These are phyloP conservation scores for Platyura marginata DNA, from an alignment of 1,140 invertebrate species.

Conservation along the genomic window DNA sequence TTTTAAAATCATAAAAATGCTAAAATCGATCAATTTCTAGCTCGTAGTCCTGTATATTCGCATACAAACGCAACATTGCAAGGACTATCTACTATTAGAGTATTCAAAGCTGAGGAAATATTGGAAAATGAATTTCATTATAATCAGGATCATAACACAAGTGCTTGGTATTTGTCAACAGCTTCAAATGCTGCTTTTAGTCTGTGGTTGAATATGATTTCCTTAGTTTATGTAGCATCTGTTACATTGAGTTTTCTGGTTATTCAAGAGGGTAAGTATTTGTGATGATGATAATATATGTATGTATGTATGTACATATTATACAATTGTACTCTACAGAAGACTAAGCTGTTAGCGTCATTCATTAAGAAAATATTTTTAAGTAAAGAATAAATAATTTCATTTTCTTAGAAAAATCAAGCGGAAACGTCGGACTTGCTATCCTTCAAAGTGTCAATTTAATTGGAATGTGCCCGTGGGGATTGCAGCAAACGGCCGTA, in stretches of 20 bases:
- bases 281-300: no score
- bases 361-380: conserved; percentile 3
- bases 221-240: conserved; percentile 38
- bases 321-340: no score
- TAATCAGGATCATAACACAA: conserved; percentile 50
- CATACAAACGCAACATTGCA: conserved; percentile 61
- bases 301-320: no score
- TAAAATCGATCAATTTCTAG: conserved; percentile 21
- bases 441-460: conserved; percentile 61
- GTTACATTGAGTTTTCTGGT: conserved; percentile 36
- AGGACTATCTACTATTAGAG: conserved; percentile 66
- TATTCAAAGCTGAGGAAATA: conserved; percentile 38
- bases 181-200: conserved; percentile 41
- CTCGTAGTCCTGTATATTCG: conserved; percentile 65
- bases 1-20: background rate
- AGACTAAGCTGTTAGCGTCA: no score
- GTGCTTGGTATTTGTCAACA: conserved; percentile 47
- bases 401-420: conserved; percentile 31
- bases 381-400: conserved; percentile 11
- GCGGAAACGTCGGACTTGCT: conserved; percentile 60
- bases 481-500: conserved; percentile 70
- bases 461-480: conserved; percentile 69
- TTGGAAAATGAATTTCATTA: conserved; percentile 42
- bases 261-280: conserved; percentile 6
- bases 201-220: conserved; percentile 42